Conservation (phyloP, 2,797 vertebrate species). For the Sternotherus odoratus region DNA sequence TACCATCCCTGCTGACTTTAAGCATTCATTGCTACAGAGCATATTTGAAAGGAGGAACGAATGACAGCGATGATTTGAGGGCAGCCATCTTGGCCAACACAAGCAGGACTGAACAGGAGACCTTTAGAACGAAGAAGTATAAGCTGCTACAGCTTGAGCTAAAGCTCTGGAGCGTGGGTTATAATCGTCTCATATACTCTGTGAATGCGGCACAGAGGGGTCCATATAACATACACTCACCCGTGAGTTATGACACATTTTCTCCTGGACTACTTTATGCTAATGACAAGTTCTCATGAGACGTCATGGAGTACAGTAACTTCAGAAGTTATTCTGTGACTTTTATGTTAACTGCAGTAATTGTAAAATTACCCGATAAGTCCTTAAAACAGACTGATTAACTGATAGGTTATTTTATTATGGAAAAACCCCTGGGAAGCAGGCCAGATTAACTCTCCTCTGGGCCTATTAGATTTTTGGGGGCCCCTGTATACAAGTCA, state of each 20-base stretch:
- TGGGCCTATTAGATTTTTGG: too few species aligned
- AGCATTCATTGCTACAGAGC: constrained; percentile 39
- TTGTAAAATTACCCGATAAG: not conserved
- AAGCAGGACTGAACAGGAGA: not conserved
- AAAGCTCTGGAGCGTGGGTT: not conserved
- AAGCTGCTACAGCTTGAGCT: not conserved
- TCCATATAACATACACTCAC: not conserved
- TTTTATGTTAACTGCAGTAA: not conserved
- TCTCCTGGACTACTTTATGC: not conserved
- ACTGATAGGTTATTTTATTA: not conserved
- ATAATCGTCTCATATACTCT: not conserved
- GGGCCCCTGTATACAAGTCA: too few species aligned
- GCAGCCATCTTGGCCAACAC: not conserved
- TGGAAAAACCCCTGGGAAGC: not conserved
- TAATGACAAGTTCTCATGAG: rapidly evolving
- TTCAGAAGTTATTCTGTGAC: not conserved
- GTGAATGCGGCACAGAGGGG: rapidly evolving
- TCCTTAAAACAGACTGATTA: not conserved
- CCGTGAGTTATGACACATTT: not conserved
- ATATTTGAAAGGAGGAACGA: constrained; percentile 29
- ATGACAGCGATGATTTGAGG: not conserved
- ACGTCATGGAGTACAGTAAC: not conserved
- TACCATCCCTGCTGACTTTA: constrained; percentile 30
- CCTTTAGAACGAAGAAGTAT: not conserved
- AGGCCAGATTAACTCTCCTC: too few species aligned